Evolutionary conservation across 2,113 vertebrate genomes (phyloP), one percentile per base, ranked within the genome.

Genomic region (Leucopsar rothschildi): DNA sequence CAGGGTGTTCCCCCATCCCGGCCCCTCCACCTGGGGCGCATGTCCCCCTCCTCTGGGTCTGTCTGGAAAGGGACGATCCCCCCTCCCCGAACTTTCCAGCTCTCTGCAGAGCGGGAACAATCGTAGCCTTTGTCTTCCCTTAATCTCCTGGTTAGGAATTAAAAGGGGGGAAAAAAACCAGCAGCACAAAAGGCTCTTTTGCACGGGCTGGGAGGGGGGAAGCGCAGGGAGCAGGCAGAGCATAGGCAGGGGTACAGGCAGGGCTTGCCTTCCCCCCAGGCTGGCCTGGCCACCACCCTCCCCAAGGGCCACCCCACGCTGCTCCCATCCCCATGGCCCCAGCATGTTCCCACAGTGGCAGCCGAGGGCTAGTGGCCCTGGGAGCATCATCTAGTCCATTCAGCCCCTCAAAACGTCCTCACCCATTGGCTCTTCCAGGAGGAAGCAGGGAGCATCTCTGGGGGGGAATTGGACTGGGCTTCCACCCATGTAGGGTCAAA

Each of bases 101-200:
- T 83, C 93, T 95, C 92, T 57, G 84, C 57, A 77, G 93, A 94
- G 88, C 14, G 9, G 94, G 94, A 96, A 97, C 97, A 97, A 97
- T 96, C 56, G 79, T 45, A 76, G 82, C 92, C 94, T 95, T 96
- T 97, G 95, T 97, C 95, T 94, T 92, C 84, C 80, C 92, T 86
- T 96, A 97, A 96, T 95, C 96, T 96, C 94, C 87, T 92, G 84
- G 94, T 95, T 96, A 95, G 96, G 95, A 97, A 97, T 90, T 95
- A 96, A 96, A 97, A 96, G 70, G 47, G 94, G 86, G 87, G 45
- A 55, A 88, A 91, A 88, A 73, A 24, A 18, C 65, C 91, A 89
- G 95, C 82, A 83, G 94, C 59, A 94, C 95, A 95, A 96, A 97
- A 94, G 95, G 91, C 89, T 91, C 92, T 92, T 97, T 97, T 61